Percentiles rank a stretch among this genome's conserved stretches.
Conservation (phyloP, 1,140 invertebrate genomes). For the Campoletis sonorensis region DNA sequence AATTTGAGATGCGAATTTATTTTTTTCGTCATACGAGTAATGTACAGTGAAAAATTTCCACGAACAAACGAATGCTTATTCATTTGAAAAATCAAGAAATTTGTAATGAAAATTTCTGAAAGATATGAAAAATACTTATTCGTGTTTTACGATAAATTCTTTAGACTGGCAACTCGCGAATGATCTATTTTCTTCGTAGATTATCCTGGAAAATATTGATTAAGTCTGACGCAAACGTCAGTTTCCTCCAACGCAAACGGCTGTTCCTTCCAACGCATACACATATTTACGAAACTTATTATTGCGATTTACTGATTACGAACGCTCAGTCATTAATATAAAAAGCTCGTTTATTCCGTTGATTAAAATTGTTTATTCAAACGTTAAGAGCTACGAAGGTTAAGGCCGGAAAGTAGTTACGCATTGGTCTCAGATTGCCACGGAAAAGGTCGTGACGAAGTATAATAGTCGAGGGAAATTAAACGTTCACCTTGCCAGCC, state of each 20-base stretch:
- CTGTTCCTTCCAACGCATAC: background rate
- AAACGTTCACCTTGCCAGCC: constrained; percentile 19
- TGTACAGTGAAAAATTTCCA: too few species aligned
- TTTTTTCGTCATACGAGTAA: background rate
- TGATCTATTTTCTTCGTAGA: background rate
- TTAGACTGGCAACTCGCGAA: background rate
- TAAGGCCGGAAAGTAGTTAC: constrained; percentile 14
- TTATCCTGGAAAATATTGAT: background rate
- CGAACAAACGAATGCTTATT: too few species aligned
- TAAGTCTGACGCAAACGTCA: background rate
- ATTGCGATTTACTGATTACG: background rate
- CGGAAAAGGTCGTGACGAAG: constrained; percentile 5
- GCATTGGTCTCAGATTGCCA: background rate
- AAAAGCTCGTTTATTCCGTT: constrained; percentile 14
- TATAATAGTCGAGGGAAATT: constrained; percentile 16
- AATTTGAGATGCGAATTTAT: background rate
- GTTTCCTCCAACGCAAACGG: background rate
- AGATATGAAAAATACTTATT: background rate
- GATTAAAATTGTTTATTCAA: constrained; percentile 18
- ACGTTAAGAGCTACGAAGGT: constrained; percentile 7
- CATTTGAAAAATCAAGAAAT: too few species aligned
- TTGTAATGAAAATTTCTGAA: too few species aligned
- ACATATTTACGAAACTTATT: background rate
- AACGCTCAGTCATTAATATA: background rate
- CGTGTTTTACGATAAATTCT: background rate